Evolutionary conservation across 2,797 vertebrate genomes (phyloP).

Genomic region (Tokudaia muenninki): DNA sequence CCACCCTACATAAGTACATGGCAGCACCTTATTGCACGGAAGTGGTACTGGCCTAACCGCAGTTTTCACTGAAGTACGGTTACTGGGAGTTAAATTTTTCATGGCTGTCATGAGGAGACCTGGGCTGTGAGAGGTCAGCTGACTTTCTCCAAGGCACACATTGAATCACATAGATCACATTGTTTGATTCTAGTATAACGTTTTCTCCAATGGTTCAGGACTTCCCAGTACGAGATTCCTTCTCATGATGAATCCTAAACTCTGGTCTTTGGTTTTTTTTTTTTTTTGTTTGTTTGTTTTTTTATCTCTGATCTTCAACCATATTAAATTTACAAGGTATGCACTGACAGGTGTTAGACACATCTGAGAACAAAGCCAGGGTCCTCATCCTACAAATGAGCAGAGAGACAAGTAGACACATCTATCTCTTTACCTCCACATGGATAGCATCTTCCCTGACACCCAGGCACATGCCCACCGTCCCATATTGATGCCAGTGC

Average conservation of each 20-base stretch:
- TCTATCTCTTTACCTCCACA: neutral
- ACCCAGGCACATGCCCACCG: neutral
- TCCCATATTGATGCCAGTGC: too few species aligned
- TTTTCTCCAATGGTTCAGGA: neutral
- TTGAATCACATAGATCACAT: neutral
- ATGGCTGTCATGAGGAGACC: neutral
- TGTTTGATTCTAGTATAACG: neutral
- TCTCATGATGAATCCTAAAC: neutral
- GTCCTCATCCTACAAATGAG: neutral
- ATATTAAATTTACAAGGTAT: neutral
- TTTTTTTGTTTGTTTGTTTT: neutral
- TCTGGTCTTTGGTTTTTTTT: neutral
- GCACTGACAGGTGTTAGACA: neutral
- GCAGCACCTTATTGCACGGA: neutral
- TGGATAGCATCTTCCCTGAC: neutral
- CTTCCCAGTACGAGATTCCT: neutral
- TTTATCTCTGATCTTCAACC: neutral
- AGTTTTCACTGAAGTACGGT: constrained; percentile 9
- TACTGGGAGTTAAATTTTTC: neutral
- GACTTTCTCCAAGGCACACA: neutral
- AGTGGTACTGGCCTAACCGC: neutral
- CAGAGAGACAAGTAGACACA: neutral
- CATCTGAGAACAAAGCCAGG: neutral
- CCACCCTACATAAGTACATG: neutral
- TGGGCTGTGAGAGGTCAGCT: neutral